Evolutionary conservation across 2,113 vertebrate species (phyloP).

Genomic region (Oplegnathus fasciatus): DNA sequence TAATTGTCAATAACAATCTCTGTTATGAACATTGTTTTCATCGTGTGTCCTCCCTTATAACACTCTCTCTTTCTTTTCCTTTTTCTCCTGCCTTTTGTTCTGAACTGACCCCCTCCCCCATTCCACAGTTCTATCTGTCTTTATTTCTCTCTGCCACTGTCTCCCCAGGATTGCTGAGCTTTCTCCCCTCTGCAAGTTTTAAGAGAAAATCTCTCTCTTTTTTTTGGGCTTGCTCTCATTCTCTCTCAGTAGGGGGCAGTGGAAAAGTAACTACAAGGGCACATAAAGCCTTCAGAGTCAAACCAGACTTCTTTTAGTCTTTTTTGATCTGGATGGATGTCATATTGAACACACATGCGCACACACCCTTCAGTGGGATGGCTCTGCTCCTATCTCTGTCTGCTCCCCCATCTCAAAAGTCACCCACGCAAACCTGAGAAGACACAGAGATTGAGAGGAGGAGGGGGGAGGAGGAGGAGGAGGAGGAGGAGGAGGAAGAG

Average conservation of each 20-base stretch:
- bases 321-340: constrained; percentile 75
- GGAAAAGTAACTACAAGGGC: constrained; percentile 80
- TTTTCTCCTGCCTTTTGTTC: constrained; percentile 20
- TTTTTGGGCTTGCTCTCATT: constrained; percentile 58
- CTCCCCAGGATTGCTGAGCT: constrained; percentile 65
- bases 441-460: constrained; percentile 47
- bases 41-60: constrained; percentile 13
- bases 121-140: constrained; percentile 21
- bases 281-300: constrained; percentile 75
- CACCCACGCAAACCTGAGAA: constrained; percentile 67
- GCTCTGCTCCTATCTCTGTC: constrained; percentile 60
- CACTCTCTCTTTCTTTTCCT: constrained; percentile 5
- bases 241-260: constrained; percentile 72
- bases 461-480: constrained; percentile 20
- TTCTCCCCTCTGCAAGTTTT: constrained; percentile 66
- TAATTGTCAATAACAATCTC: constrained; percentile 57
- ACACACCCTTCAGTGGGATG: constrained; percentile 61
- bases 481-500: neutral
- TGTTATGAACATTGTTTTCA: constrained; percentile 41
- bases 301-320: constrained; percentile 77
- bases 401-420: constrained; percentile 63
- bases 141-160: constrained; percentile 62
- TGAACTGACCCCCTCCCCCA: constrained; percentile 34
- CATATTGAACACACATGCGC: constrained; percentile 65
- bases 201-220: constrained; percentile 54